These are phyloP conservation scores for Oegoconia quadripuncta DNA, from an alignment of 2,888 invertebrate genomes.

Conservation along the genomic window DNA sequence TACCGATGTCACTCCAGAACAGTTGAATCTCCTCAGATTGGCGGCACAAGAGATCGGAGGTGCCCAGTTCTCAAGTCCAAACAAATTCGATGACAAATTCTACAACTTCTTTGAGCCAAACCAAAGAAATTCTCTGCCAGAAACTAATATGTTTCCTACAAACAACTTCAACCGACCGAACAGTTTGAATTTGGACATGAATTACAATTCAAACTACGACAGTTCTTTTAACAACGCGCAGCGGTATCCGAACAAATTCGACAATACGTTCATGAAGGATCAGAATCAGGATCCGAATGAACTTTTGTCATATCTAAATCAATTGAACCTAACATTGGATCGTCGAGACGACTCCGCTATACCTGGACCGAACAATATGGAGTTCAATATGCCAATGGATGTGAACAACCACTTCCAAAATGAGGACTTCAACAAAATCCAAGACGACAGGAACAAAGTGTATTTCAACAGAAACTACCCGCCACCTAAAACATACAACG, in stretches of 20 bases:
- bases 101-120: conserved; percentile 69
- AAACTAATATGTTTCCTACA: conserved; percentile 51
- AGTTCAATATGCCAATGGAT: conserved; percentile 59
- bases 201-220: conserved; percentile 51
- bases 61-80: conserved; percentile 55
- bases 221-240: conserved; percentile 40
- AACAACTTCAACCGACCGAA: conserved; percentile 58
- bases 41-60: conserved; percentile 75
- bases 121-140: conserved; percentile 70
- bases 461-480: conserved; percentile 51
- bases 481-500: conserved; percentile 52
- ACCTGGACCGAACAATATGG: conserved; percentile 44
- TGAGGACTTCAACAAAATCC: conserved; percentile 50
- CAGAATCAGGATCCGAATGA: conserved; percentile 55
- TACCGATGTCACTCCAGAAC: conserved; percentile 62
- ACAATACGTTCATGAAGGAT: conserved; percentile 41
- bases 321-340: conserved; percentile 53
- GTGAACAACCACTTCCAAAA: conserved; percentile 54
- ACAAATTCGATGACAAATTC: conserved; percentile 52
- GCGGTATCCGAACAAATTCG: conserved; percentile 53
- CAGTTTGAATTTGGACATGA: conserved; percentile 64
- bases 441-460: conserved; percentile 57
- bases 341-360: conserved; percentile 45
- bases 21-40: conserved; percentile 64
- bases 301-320: conserved; percentile 55